Base-by-base conservation (phyloP, 2,797 vertebrate genomes). In the Sebastes taczanowskii region DNA sequence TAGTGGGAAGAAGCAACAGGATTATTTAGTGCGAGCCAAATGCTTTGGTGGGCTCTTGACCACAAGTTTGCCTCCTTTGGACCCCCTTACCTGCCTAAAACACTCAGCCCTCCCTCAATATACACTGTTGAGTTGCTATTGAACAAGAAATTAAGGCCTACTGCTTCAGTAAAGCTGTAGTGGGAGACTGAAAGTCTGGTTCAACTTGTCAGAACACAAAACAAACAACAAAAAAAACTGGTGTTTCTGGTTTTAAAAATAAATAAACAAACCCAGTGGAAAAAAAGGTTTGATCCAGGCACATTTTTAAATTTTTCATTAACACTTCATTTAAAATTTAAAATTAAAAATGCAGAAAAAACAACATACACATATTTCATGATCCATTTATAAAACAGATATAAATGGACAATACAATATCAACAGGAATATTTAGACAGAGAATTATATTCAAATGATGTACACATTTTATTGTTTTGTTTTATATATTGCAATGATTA, bases 1-100 rank as follows among this genome's bases (percentile, higher is more conserved):
- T 94, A 85, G 90, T 92, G 92, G 68, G 7, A n/a, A 34, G 32
- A 76, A 42, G 20, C 9, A 66, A 30, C 10, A 63, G 64, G 23
- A 1, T 61, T 10, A 2, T 27, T 10, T 32, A 16, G 1, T 22
- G 4, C 42, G n/a, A 59, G 8, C 13, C 7, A 38, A 7, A 55
- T 2, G 5, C 22, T 61, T 22, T 18, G 7, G 1, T n/a, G 0
- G 11, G 2, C 34, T 29, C 5, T 18, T 38, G 3, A 61, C 9
- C 2, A 5, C 22, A 11, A 2, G 3, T 34, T 46, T 38, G 8
- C 16, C 30, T 22, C 34, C 35, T 64, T 9, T 35, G 7, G 23
- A 42, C 58, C 7, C 6, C 13, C 5, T 25, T 7, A 52, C 3
- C 30, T 56, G 32, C 18, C 60, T 29, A 22, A 55, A 46, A 14